Base-by-base conservation (phyloP, 2,113 vertebrate genomes). In the Callipepla californica region DNA sequence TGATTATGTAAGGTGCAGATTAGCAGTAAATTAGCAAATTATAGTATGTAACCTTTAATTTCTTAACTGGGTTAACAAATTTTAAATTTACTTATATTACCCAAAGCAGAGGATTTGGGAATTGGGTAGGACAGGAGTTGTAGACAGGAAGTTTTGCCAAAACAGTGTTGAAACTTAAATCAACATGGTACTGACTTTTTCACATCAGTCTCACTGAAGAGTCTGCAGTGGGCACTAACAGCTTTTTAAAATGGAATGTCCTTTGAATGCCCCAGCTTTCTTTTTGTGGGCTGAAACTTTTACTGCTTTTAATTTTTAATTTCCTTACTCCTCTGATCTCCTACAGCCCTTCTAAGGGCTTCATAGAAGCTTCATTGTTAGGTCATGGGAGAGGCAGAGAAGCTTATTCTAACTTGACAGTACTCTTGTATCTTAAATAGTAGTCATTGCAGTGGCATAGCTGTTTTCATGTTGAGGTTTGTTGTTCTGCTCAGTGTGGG, bases 51-150 rank as follows among this genome's bases (percentile, higher is more conserved):
- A 79, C 47, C 89, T 13, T 18, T 72, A 40, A 65, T 76, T 38
- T 75, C 9, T 61, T 85, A 65, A 8, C n/a, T 87, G 19, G 0
- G 0, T 8, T 79, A 68, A 32, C 16, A 61, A 72, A 59, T 38
- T 30, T 65, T 86, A 51, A 47, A 74, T 72, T 55, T 77, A 12
- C 16, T 80, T 81, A 42, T 28, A 11, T 86, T 87, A 25, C 6
- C 14, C 18, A 66, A 16, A 89, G 75, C 63, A 89, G 40, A 18
- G 78, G 5, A 59, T 13, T 26, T 77, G 42, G 25, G 32, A 80
- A 63, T 17, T 51, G 13, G 10, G 12, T 26, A 47, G 7, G 36
- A 62, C 79, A 45, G 17, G 63, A 16, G 32, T 4, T 10, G 19
- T 58, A 21, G 22, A 65, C 5, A 34, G 20, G 47, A 61, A 57